phyloP scores from a whole-genome alignment of 2,113 vertebrate genomes.

The Ptyas mucosa region DNA sequence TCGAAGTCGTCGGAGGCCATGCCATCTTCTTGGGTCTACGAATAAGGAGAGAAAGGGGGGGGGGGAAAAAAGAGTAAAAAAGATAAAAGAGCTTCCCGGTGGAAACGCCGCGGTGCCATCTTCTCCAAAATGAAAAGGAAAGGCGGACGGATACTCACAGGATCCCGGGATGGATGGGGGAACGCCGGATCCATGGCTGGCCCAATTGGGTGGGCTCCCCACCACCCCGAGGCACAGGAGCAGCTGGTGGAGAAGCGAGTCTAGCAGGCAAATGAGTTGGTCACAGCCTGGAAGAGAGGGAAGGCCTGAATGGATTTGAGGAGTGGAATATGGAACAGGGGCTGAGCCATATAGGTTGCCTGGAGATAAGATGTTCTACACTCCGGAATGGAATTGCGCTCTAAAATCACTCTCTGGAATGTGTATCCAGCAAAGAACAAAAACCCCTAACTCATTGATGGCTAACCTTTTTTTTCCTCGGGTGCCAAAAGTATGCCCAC shows the following conservation, averaged over 20 bases:
- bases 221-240: slow-evolving; percentile 20
- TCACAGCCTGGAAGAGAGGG: slow-evolving; percentile 13
- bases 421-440: neutral
- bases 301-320: neutral
- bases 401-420: neutral
- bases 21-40: slow-evolving; percentile 36
- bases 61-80: neutral
- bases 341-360: neutral
- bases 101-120: neutral
- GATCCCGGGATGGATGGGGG: slow-evolving; percentile 28
- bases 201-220: slow-evolving; percentile 33
- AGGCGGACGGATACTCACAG: neutral
- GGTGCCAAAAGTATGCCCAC: too few species aligned
- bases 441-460: too few species aligned
- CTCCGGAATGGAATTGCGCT: neutral
- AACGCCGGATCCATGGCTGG: slow-evolving; percentile 37
- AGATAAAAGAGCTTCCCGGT: neutral
- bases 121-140: neutral
- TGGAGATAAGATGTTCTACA: slow-evolving; percentile 1
- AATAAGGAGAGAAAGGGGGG: neutral
- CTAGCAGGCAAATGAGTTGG: neutral
- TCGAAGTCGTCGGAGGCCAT: slow-evolving; percentile 66
- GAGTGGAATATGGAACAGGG: neutral
- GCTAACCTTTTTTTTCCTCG: too few species aligned
- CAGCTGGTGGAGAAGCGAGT: slow-evolving; percentile 2